Evolutionary conservation across 2,797 vertebrate species (phyloP).

Genomic region (Loriculus beryllinus): DNA sequence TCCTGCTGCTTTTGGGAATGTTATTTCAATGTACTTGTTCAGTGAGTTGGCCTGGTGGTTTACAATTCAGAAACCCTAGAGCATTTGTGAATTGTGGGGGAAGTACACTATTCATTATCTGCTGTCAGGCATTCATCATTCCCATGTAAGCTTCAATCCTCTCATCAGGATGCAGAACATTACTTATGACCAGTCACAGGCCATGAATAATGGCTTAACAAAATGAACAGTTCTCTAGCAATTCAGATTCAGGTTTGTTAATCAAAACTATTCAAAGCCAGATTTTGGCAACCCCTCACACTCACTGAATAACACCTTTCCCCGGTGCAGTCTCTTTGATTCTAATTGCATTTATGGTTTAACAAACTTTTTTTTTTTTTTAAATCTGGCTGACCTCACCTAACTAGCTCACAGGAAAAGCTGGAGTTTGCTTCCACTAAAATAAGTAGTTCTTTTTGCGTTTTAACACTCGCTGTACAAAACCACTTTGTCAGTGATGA

Average conservation of each 20-base stretch:
- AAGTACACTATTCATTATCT: conserved; percentile 65
- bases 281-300: conserved; percentile 5
- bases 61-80: conserved; percentile 50
- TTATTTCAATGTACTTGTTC: conserved; percentile 30
- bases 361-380: background rate
- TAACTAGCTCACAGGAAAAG: background rate
- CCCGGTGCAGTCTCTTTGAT: background rate
- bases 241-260: conserved; percentile 47
- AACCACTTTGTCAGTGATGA: background rate
- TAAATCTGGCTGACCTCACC: background rate
- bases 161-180: conserved; percentile 66
- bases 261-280: conserved; percentile 57
- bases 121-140: conserved; percentile 66
- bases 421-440: background rate
- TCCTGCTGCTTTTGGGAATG: conserved; percentile 53
- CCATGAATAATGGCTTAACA: conserved; percentile 61
- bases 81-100: conserved; percentile 55
- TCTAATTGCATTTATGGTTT: conserved; percentile 19
- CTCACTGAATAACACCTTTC: background rate
- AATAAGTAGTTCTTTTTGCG: background rate
- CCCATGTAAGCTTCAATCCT: conserved; percentile 47
- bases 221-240: conserved; percentile 63
- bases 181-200: conserved; percentile 61
- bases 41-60: conserved; percentile 47
- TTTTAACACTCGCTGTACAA: background rate